Evolutionary conservation across 2,113 vertebrate species (phyloP).

Genomic region (Hystrix cristata): DNA sequence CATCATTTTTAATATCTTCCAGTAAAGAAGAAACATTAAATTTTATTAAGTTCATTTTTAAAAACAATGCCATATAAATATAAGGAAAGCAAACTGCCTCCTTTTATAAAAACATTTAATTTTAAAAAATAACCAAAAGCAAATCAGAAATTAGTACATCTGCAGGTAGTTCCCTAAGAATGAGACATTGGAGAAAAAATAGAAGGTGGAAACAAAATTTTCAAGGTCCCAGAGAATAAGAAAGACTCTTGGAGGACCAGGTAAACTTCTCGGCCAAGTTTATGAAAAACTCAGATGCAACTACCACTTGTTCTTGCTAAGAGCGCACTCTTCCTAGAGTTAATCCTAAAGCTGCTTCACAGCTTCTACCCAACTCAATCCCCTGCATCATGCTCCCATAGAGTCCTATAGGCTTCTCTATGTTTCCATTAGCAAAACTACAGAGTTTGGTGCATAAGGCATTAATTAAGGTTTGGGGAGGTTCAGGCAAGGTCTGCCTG

Average conservation of each 20-base stretch:
- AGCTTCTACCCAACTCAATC: not conserved
- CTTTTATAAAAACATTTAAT: conserved; percentile 53
- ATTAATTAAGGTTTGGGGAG: not conserved
- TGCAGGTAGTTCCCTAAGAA: not conserved
- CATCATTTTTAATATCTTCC: conserved; percentile 1
- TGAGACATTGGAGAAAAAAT: not conserved
- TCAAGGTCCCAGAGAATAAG: not conserved
- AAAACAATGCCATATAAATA: conserved; percentile 31
- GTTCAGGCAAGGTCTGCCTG: not conserved
- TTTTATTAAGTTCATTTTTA: not conserved
- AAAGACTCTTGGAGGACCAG: not conserved
- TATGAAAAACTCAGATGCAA: conserved; percentile 19
- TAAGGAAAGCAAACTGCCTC: not conserved
- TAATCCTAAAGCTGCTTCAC: not conserved
- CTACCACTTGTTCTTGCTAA: not conserved
- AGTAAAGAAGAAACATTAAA: conserved; percentile 22
- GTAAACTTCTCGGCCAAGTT: not conserved
- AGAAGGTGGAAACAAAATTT: conserved; percentile 10
- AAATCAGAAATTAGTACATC: not conserved
- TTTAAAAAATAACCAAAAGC: conserved; percentile 22
- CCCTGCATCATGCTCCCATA: not conserved
- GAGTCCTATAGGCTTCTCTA: not conserved
- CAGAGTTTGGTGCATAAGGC: not conserved
- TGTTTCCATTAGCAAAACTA: conserved; percentile 23
- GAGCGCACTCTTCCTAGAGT: not conserved